Base-by-base conservation (phyloP, 2,113 vertebrate genomes). In the Synodontis membranacea region DNA sequence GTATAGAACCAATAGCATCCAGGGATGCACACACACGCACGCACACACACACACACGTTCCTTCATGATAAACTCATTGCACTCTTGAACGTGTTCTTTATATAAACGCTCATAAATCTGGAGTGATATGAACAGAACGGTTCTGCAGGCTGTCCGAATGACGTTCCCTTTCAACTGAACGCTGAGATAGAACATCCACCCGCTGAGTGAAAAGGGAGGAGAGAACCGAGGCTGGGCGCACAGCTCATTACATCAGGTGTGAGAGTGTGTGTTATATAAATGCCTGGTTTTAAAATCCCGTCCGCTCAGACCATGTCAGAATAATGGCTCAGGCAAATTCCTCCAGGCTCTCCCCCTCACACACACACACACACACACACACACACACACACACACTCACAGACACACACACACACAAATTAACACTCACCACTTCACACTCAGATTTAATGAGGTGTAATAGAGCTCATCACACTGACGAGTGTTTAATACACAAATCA, bases 281-380 rank as follows among this genome's bases (percentile, higher is more conserved):
- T 78, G 44, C 28, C 74, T 50, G 46, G n/a, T 76, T 76, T 78
- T 50, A 48, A 78, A 48, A 74, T 74, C 37, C 8, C 0, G 39
- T 74, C 42, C 44, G 10, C 39, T 44, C 39, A 0, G 39, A n/a
- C 17, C 68, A 4, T 66, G 42, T 68, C 74, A 87, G 70, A 78
- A 82, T 83, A 84, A 86, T 48, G 50, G 60, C 79, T 44, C 21
- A 15, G 31, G 82, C 70, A 80, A 84, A 85, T 85, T 86, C 62
- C 81, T 81, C 17, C 66, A 39, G 81, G 54, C 60, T 66, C 84
- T 34, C 66, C 84, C 76, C n/a, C 62, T n/a, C 76, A 80, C 70
- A 78, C 75, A 68, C 76, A 54, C 34, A 52, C 37, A n/a, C 68
- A 31, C 52, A 60, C 64, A 48, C 46, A 28, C 46, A 72, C 14